phyloP scores from a whole-genome alignment of 2,888 invertebrate species.

The Pantelozetes paolii region DNA sequence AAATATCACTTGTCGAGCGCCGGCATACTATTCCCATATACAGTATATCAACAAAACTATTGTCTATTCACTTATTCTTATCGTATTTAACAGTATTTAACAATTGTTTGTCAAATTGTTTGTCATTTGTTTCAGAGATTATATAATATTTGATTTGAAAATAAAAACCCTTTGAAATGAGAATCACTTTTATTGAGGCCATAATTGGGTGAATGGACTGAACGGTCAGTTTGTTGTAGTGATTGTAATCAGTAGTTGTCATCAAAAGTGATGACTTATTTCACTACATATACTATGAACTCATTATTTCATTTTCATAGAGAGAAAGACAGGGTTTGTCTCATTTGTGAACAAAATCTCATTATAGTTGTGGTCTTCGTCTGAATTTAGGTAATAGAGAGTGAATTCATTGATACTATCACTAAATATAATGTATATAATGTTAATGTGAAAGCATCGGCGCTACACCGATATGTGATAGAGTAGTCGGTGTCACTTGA shows the following conservation, averaged over 20 bases:
- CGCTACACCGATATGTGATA: slow-evolving; percentile 31
- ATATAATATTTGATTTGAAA: too few species aligned
- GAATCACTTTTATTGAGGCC: not conserved
- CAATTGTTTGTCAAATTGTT: too few species aligned
- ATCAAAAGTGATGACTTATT: slow-evolving; percentile 18
- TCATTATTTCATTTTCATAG: slow-evolving; percentile 24
- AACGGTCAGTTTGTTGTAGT: slow-evolving; percentile 1
- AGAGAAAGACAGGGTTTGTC: not conserved
- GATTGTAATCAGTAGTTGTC: not conserved
- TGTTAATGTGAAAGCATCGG: slow-evolving; percentile 5
- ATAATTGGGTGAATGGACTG: not conserved
- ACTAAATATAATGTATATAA: slow-evolving; percentile 7
- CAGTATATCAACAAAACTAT: not conserved
- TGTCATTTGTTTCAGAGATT: too few species aligned
- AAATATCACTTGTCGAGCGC: not conserved
- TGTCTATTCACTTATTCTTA: not conserved
- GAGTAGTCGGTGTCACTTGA: slow-evolving; percentile 35
- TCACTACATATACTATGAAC: not conserved
- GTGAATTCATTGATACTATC: too few species aligned
- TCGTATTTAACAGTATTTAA: not conserved
- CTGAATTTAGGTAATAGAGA: not conserved
- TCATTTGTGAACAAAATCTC: slow-evolving; percentile 21
- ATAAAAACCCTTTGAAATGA: too few species aligned
- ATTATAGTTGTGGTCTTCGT: slow-evolving; percentile 23
- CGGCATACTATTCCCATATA: not conserved